Evolutionary conservation across 2,888 invertebrate species (phyloP).

Genomic region (Dryobota labecula): DNA sequence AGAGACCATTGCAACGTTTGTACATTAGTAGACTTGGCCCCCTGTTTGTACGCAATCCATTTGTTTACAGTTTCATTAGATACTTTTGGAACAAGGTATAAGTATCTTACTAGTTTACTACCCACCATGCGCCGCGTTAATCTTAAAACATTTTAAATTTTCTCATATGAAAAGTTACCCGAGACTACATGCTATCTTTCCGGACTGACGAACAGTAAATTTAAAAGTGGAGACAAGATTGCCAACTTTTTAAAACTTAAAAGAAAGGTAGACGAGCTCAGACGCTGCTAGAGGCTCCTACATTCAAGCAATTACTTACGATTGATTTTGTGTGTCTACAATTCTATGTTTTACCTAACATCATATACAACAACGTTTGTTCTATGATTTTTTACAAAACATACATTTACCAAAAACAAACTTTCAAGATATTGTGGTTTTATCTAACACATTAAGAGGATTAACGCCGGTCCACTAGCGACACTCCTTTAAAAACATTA

Average conservation of each 20-base stretch:
- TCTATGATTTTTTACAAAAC: no score
- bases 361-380: no score
- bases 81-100: not conserved
- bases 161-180: constrained; percentile 8
- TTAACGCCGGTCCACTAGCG: no score
- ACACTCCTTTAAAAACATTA: no score
- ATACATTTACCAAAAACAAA: no score
- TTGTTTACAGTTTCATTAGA: not conserved
- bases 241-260: constrained; percentile 28
- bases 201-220: constrained; percentile 42
- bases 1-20: no score
- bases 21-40: no score
- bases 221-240: constrained; percentile 28
- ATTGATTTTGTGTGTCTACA: constrained; percentile 2
- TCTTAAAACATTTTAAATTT: constrained; percentile 19
- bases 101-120: not conserved
- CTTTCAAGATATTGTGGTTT: no score
- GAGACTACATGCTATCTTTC: constrained; percentile 26
- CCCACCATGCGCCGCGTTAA: not conserved
- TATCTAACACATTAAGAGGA: no score
- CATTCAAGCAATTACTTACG: not conserved
- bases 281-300: not conserved
- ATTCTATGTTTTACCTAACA: no score
- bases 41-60: no score
- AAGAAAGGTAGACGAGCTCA: not conserved